Conservation (phyloP, 2,888 invertebrate genomes). For the Phyllotreta cruciferae region DNA sequence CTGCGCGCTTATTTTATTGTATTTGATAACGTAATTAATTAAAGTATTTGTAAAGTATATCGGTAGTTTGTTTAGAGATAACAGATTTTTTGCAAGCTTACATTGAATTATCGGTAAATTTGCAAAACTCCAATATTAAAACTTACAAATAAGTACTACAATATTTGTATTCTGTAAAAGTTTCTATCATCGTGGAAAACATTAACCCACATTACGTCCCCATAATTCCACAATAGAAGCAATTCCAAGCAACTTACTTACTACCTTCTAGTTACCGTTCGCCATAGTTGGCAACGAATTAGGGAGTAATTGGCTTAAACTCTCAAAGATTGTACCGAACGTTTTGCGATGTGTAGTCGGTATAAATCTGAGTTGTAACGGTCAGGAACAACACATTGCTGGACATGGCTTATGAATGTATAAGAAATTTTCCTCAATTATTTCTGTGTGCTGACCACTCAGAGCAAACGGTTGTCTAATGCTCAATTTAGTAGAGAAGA, state of each 20-base stretch:
- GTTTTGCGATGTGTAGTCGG: conserved; percentile 8
- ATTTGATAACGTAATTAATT: no score
- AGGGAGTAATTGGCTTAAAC: conserved; percentile 34
- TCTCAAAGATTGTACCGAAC: conserved; percentile 32
- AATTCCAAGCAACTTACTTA: conserved; percentile 24
- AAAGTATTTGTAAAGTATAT: no score
- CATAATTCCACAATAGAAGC: conserved; percentile 25
- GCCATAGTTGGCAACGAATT: conserved; percentile 34
- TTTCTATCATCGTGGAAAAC: neutral
- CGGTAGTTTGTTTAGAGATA: no score
- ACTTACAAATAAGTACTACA: no score
- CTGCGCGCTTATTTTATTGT: no score
- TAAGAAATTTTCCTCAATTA: conserved; percentile 30
- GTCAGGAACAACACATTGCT: conserved; percentile 24
- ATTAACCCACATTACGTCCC: conserved; percentile 14
- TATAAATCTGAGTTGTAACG: conserved; percentile 30
- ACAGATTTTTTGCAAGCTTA: no score
- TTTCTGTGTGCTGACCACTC: conserved; percentile 13
- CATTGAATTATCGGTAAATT: no score
- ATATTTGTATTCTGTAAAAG: neutral
- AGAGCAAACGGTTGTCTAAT: conserved; percentile 18
- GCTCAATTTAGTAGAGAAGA: neutral
- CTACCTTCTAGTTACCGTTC: conserved; percentile 22
- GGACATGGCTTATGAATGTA: conserved; percentile 32
- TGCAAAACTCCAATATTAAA: no score